phyloP scores from a whole-genome alignment of 2,113 vertebrate genomes.

The Laticauda colubrina region DNA sequence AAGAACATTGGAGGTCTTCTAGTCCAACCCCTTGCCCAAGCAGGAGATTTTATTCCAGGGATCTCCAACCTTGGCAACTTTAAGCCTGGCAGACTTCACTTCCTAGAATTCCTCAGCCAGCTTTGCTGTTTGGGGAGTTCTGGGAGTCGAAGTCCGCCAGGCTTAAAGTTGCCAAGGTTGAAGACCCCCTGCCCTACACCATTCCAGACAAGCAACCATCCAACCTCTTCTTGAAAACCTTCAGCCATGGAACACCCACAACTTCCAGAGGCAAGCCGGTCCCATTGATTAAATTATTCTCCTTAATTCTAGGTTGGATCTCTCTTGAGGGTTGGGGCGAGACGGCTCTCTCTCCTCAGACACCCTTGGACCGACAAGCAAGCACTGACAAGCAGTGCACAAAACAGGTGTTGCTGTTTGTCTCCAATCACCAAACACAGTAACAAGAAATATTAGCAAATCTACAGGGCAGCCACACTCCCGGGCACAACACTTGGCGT shows the following conservation, averaged over 20 bases:
- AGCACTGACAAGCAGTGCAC: background rate
- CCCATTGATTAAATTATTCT: background rate
- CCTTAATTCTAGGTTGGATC: background rate
- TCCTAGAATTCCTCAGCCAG: no score
- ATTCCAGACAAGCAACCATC: background rate
- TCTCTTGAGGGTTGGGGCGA: background rate
- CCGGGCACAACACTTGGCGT: background rate
- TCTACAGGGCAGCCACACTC: background rate
- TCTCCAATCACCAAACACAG: conserved; percentile 22
- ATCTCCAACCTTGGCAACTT: no score
- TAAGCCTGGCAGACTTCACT: no score
- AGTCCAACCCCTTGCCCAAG: no score
- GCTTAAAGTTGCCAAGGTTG: background rate
- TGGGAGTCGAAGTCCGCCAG: background rate
- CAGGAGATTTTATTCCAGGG: no score
- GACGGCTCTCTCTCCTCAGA: background rate
- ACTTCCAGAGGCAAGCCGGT: background rate
- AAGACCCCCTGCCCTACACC: no score
- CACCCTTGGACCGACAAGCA: background rate
- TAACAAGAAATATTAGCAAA: background rate
- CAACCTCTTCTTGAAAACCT: background rate
- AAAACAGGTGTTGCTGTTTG: conserved; percentile 1
- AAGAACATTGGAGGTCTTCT: no score
- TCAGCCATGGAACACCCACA: background rate
- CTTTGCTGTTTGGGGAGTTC: no score